A percentile compares a stretch with the other conserved stretches of the same genome.
Evolutionary conservation across 2,797 vertebrate genomes (phyloP).

Genomic region (Microctenopoma stevenorrisi): DNA sequence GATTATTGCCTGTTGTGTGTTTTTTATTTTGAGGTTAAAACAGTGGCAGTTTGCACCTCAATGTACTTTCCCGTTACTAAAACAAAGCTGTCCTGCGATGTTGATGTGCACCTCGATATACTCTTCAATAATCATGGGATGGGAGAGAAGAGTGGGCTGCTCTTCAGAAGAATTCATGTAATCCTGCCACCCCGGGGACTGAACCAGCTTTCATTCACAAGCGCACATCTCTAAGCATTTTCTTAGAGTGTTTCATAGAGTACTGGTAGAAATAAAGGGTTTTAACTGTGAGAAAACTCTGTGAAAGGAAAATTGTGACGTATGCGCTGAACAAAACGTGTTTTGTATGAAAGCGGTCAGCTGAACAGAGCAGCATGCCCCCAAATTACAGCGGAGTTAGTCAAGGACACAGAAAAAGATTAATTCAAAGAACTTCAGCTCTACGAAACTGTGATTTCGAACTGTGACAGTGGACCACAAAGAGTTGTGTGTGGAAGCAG

Average conservation of each 20-base stretch:
- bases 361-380: constrained; percentile 49
- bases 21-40: too few species aligned
- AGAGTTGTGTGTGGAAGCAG: constrained; percentile 36
- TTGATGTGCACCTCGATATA: too few species aligned
- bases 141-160: too few species aligned
- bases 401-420: constrained; percentile 35
- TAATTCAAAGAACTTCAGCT: constrained; percentile 20
- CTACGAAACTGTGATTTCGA: constrained; percentile 53
- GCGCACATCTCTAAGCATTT: too few species aligned
- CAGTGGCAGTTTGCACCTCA: too few species aligned
- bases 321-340: constrained; percentile 49
- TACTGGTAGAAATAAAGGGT: not conserved
- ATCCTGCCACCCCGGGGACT: too few species aligned
- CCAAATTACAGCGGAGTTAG: constrained; percentile 42
- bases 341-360: constrained; percentile 62
- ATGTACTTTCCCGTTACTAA: too few species aligned
- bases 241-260: not conserved
- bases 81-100: too few species aligned
- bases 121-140: too few species aligned
- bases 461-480: constrained; percentile 30
- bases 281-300: constrained; percentile 45
- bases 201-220: too few species aligned
- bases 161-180: too few species aligned
- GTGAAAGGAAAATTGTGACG: constrained; percentile 37
- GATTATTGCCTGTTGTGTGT: too few species aligned